phyloP scores from a whole-genome alignment of 1,140 invertebrate species.

The Archivesica marissinica region DNA sequence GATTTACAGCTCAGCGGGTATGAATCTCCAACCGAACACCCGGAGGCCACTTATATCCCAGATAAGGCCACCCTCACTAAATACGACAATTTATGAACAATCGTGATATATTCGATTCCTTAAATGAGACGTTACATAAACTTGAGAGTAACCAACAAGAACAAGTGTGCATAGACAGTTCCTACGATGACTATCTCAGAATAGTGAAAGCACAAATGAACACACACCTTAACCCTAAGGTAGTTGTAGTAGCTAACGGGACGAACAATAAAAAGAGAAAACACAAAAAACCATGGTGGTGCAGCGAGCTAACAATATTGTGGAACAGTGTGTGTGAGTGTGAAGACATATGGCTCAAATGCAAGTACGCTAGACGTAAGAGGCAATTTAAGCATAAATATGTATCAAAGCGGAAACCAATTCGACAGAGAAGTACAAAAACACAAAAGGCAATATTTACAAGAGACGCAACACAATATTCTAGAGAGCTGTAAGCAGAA shows the following conservation, averaged over 20 bases:
- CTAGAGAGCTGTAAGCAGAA: not conserved
- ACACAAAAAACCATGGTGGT: conserved; percentile 23
- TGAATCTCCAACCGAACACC: not conserved
- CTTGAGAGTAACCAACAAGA: not conserved
- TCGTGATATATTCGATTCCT: not conserved
- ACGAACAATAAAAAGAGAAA: not conserved
- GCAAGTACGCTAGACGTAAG: not conserved
- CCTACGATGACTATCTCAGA: not conserved
- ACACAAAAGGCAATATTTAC: not conserved
- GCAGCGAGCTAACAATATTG: not conserved
- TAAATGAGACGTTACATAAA: not conserved
- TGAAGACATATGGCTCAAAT: conserved; percentile 10
- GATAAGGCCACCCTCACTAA: too few species aligned
- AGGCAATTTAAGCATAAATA: not conserved
- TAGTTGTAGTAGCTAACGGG: not conserved
- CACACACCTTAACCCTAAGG: not conserved
- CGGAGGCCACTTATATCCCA: too few species aligned
- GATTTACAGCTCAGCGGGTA: not conserved
- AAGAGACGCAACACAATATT: not conserved
- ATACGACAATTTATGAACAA: not conserved
- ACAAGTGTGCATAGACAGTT: not conserved
- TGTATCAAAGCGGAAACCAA: not conserved
- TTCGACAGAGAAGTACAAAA: conserved; percentile 30
- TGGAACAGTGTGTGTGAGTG: not conserved
- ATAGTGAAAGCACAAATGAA: not conserved